Evolutionary conservation across 2,888 invertebrate species (phyloP).

Genomic region (Onthophagus sagittarius): DNA sequence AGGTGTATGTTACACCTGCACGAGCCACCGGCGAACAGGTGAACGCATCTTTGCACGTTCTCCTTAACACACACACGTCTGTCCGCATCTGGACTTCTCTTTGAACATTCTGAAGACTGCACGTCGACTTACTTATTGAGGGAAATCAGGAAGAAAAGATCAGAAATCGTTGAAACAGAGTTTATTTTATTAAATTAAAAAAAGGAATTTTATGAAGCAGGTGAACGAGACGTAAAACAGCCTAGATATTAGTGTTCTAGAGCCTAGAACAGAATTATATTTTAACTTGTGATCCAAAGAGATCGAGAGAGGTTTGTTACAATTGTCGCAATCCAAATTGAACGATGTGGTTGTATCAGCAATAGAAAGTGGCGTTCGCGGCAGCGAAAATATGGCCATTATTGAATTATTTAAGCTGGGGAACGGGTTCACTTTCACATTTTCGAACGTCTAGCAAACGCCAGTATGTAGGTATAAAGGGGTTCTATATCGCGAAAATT

Average conservation of each 20-base stretch:
- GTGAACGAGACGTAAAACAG: no score
- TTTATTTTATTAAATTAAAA: no score
- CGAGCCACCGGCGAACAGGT: neutral
- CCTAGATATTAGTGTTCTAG: no score
- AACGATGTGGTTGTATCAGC: neutral
- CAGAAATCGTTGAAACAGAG: no score
- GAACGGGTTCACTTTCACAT: conserved; percentile 11
- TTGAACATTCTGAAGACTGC: neutral
- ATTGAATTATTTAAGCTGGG: conserved; percentile 12
- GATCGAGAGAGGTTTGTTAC: neutral
- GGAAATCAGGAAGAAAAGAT: no score
- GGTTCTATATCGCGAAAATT: neutral
- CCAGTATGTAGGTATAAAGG: neutral
- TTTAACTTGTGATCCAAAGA: neutral
- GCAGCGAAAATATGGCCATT: conserved; percentile 6
- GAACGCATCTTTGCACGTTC: neutral
- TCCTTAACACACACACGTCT: neutral
- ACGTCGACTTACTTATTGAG: neutral
- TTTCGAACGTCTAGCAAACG: neutral
- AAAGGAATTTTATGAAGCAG: no score
- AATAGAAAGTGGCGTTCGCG: conserved; percentile 6
- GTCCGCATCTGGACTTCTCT: neutral
- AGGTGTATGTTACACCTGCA: neutral
- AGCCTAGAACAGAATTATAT: no score
- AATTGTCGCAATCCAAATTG: neutral